Percentiles rank a stretch among this genome's conserved stretches.
Conservation (phyloP, 2,888 invertebrate species). For the Eupithecia inturbata region DNA sequence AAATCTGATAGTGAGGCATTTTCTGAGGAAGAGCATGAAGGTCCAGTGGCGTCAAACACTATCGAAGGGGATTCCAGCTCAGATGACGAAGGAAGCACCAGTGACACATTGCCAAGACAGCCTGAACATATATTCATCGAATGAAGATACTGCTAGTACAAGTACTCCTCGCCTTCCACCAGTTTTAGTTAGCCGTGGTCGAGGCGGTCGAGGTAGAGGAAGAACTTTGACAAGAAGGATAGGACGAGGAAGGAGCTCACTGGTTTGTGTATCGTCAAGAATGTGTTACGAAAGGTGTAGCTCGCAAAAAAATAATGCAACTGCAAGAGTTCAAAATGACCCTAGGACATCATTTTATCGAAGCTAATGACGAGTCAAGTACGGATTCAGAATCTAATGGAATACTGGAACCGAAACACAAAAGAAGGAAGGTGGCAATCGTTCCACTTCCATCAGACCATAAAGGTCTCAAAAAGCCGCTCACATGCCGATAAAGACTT, state of each 20-base stretch:
- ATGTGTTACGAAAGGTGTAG: neutral
- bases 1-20: constrained; percentile 4
- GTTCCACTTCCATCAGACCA: too few species aligned
- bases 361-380: too few species aligned
- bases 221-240: neutral
- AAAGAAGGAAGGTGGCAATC: too few species aligned
- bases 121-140: neutral
- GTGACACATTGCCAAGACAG: neutral
- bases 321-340: too few species aligned
- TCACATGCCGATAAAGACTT: too few species aligned
- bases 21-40: constrained; percentile 8
- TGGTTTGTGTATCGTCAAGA: neutral
- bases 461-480: too few species aligned
- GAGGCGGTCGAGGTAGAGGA: neutral
- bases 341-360: too few species aligned
- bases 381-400: too few species aligned
- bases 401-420: too few species aligned
- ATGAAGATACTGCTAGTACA: neutral
- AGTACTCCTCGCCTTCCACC: constrained; percentile 1
- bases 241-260: constrained; percentile 1
- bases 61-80: constrained; percentile 3
- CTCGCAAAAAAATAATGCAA: too few species aligned
- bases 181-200: neutral
- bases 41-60: neutral
- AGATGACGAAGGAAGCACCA: constrained; percentile 2